Base-by-base conservation (phyloP, 2,888 invertebrate genomes). In the Sericinus montela region DNA sequence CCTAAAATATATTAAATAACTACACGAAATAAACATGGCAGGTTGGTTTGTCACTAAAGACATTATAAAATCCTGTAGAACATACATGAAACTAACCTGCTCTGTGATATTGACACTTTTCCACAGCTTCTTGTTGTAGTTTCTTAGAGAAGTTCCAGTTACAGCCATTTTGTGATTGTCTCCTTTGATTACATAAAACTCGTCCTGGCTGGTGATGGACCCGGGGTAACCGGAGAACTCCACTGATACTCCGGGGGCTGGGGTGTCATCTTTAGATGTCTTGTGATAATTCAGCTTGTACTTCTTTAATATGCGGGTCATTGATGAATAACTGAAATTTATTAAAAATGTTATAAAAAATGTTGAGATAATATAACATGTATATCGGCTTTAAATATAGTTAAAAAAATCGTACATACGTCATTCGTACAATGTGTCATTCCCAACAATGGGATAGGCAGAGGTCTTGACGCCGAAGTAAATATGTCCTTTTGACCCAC, bases 211-310 rank as follows among this genome's bases (percentile, higher is more conserved):
- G 32, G 93, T 93, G 30, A 96, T 71, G 10, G 94, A 91, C 8
- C 95, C 97, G 0, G 97, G 97, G 74, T 96, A 97, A 0, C 96
- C 94, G 0, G 96, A 93, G 82, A 97, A 96, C 8, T 93, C 91
- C 15, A 95, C 91, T 3, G 92, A 90, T 34, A 88, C 87, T 0
- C 94, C 94, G 0, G 94, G 92, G 15, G 94, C 91, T 2, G 89
- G 72, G 11, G 85, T 79, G 39, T 83, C 78, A 38, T 70, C 68
- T 40, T 80, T 80, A 1, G 90, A 82, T 9, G 91, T 90, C 42
- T 87, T 75, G 57, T 93, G 94, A 72, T 93, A 96, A 53, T 92
- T 92, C 44, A 98, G 92, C 64, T 94, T 94, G 83, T 97, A 97
- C 48, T 93, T 92, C 75, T 97, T 97, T 65, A 96, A 86, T 29